Evolutionary conservation across 2,888 invertebrate genomes (phyloP).

Genomic region (Hyposoter dolosus): DNA sequence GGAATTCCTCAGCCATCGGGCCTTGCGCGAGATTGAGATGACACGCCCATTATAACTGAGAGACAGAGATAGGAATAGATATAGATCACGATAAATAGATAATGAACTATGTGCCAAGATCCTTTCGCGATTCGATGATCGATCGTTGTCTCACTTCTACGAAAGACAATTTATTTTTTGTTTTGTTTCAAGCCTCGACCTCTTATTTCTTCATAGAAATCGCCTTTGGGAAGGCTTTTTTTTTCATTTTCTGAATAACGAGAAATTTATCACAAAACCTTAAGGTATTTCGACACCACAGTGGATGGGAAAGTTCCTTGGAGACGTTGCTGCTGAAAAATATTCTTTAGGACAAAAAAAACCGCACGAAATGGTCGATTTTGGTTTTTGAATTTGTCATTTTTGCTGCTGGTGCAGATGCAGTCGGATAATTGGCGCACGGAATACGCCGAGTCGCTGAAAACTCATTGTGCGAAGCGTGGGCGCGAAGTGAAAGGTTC

Average conservation of each 20-base stretch:
- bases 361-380: neutral
- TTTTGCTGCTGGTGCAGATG: neutral
- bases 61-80: constrained; percentile 36
- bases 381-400: neutral
- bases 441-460: neutral
- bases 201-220: constrained; percentile 15
- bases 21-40: constrained; percentile 70
- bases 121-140: constrained; percentile 65
- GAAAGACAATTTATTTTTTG: constrained; percentile 45
- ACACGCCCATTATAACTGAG: constrained; percentile 72
- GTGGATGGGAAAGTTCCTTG: neutral
- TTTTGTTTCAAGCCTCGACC: constrained; percentile 3
- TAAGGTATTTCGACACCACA: neutral
- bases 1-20: constrained; percentile 65
- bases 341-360: neutral
- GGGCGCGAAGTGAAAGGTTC: constrained; percentile 65
- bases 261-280: neutral
- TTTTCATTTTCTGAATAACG: neutral
- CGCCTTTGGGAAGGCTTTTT: neutral
- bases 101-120: constrained; percentile 62
- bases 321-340: neutral
- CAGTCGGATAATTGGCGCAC: neutral
- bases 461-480: constrained; percentile 30
- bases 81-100: constrained; percentile 69
- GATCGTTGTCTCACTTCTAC: constrained; percentile 61